These are phyloP conservation scores for Homarus americanus DNA, from an alignment of 1,140 invertebrate species.

Conservation along the genomic window DNA sequence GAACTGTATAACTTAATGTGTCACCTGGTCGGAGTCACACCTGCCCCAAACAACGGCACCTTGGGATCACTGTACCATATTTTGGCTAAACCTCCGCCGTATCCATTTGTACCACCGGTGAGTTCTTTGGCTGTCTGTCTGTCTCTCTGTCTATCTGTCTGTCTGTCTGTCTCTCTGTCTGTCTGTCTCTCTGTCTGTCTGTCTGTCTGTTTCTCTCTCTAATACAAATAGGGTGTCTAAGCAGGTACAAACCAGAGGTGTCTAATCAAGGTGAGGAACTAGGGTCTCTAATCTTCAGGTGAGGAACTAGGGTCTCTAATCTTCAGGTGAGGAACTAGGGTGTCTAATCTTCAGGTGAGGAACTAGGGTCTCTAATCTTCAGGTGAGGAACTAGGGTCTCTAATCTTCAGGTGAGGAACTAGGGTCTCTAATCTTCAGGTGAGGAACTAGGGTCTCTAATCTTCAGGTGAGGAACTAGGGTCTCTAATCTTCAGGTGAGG, in stretches of 20 bases:
- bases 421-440: not conserved
- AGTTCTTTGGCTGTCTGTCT: not conserved
- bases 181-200: not conserved
- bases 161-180: slow-evolving; percentile 10
- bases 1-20: slow-evolving; percentile 50
- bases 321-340: no score
- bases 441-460: not conserved
- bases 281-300: not conserved
- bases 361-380: not conserved
- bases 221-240: not conserved
- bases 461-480: no score
- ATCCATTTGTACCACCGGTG: not conserved
- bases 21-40: not conserved
- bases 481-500: not conserved
- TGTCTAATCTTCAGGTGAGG: not conserved
- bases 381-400: not conserved
- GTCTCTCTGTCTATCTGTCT: not conserved
- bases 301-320: no score
- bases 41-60: slow-evolving; percentile 38
- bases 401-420: not conserved
- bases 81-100: not conserved
- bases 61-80: slow-evolving; percentile 12
- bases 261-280: not conserved
- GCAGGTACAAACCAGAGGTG: not conserved
- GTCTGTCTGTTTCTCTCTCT: slow-evolving; percentile 1